Evolutionary conservation across 2,113 vertebrate genomes (phyloP), one percentile per base, ranked within the genome.

Genomic region (Pelecanoides urinatrix): DNA sequence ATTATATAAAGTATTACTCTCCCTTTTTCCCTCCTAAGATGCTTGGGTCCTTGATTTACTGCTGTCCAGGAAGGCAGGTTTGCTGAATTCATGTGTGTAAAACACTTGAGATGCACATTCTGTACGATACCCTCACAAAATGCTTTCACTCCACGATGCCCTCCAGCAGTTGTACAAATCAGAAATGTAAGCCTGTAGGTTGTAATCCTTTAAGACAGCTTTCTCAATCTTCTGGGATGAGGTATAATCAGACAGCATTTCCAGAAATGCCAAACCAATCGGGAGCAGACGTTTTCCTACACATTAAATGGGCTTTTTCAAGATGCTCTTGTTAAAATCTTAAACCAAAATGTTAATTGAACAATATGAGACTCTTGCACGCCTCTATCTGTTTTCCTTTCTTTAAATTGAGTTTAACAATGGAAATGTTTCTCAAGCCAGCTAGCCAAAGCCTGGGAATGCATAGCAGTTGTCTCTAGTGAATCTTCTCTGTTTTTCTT

Each of bases 401-500:
- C 26, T 95, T 96, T 80, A 94, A 96, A 88, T 21, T n/a, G 58
- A 87, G 15, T 91, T 92, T 91, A 88, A 71, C 73, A 92, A 71
- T 79, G 34, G 45, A 91, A 95, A 52, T 75, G 15, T 90, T 91
- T 95, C 80, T 95, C 40, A 90, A 93, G 25, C 67, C 62, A 92
- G 44, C 61, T 93, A 94, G 52, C 73, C 66, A 73, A 65, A 92
- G 45, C 67, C 44, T 83, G 62, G 52, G 86, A 97, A 94, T 62
- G 42, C 61, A 90, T 36, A 93, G 55, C 27, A 72, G 86, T 85
- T 90, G 49, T 95, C 96, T 94, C 96, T 63, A 74, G 92, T 63
- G 96, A 82, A 74, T 85, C 56, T 94, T 70, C 71, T 89, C 62
- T 97, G 92, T 85, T 97, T 96, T 95, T 92, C 94, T 96, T 96